Evolutionary conservation across 2,113 vertebrate species (phyloP).

Genomic region (Myxocyprinus asiaticus): DNA sequence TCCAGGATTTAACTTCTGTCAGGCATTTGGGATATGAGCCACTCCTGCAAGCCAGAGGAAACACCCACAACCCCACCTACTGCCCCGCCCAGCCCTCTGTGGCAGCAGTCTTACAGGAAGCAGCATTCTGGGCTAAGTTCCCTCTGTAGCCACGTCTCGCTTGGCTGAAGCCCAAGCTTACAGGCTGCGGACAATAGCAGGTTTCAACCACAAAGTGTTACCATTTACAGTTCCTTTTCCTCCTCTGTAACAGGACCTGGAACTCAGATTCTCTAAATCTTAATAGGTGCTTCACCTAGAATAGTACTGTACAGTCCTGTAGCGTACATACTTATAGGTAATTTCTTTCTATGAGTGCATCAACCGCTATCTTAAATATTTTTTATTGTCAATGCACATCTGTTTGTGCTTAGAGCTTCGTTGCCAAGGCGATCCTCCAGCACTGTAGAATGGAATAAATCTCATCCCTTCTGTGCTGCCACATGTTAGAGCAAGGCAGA

Average conservation of each 20-base stretch:
- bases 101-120: conserved; percentile 44
- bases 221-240: neutral
- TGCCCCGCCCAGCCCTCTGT: conserved; percentile 20
- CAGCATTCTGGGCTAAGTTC: conserved; percentile 39
- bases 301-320: neutral
- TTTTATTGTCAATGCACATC: conserved; percentile 45
- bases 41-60: neutral
- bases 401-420: conserved; percentile 50
- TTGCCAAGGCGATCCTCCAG: conserved; percentile 41
- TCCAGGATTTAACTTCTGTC: conserved; percentile 14
- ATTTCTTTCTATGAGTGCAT: neutral
- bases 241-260: neutral
- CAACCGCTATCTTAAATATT: neutral
- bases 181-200: conserved; percentile 45
- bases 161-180: conserved; percentile 52
- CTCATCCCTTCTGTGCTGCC: conserved; percentile 12
- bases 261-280: neutral
- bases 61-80: neutral
- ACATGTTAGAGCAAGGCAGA: conserved; percentile 42
- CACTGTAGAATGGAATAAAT: conserved; percentile 46
- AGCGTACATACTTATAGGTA: neutral
- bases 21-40: conserved; percentile 14
- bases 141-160: conserved; percentile 55
- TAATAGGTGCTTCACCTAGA: neutral
- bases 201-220: conserved; percentile 31